phyloP scores from a whole-genome alignment of 2,888 invertebrate genomes.

The Helleia helle region DNA sequence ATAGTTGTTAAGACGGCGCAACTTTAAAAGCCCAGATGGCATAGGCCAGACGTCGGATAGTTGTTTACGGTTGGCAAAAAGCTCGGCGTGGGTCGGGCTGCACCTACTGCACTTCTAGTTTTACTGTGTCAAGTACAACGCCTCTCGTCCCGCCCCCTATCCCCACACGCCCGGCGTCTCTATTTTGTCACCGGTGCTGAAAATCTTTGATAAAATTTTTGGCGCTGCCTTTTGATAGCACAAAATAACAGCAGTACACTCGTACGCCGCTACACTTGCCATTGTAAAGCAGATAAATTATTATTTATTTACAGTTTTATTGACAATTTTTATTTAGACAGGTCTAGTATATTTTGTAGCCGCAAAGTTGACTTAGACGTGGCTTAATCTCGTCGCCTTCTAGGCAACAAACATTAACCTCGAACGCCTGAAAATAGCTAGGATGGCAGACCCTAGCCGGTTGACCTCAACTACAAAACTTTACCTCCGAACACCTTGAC shows the following conservation, averaged over 20 bases:
- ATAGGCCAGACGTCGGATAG: constrained; percentile 33
- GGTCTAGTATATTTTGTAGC: too few species aligned
- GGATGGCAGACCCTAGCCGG: constrained; percentile 1
- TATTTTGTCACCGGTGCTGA: constrained; percentile 29
- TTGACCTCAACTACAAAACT: constrained; percentile 5
- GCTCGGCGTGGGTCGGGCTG: constrained; percentile 65
- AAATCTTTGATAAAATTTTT: constrained; percentile 21
- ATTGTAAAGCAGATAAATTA: too few species aligned
- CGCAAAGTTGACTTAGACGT: too few species aligned
- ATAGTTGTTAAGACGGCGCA: constrained; percentile 15
- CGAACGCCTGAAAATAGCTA: constrained; percentile 5
- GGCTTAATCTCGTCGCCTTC: not conserved
- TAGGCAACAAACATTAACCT: not conserved
- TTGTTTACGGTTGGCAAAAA: constrained; percentile 53
- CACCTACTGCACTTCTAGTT: constrained; percentile 73
- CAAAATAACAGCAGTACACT: too few species aligned
- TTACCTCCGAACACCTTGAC: not conserved
- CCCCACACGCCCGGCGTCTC: constrained; percentile 27
- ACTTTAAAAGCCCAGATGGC: constrained; percentile 28
- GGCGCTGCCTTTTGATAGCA: too few species aligned
- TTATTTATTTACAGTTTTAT: too few species aligned
- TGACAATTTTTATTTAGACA: too few species aligned
- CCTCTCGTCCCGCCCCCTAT: constrained; percentile 55
- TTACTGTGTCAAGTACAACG: constrained; percentile 74
- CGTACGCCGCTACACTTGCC: too few species aligned